These are phyloP conservation scores for Rhea pennata DNA, from an alignment of 2,113 vertebrate genomes.

Conservation along the genomic window DNA sequence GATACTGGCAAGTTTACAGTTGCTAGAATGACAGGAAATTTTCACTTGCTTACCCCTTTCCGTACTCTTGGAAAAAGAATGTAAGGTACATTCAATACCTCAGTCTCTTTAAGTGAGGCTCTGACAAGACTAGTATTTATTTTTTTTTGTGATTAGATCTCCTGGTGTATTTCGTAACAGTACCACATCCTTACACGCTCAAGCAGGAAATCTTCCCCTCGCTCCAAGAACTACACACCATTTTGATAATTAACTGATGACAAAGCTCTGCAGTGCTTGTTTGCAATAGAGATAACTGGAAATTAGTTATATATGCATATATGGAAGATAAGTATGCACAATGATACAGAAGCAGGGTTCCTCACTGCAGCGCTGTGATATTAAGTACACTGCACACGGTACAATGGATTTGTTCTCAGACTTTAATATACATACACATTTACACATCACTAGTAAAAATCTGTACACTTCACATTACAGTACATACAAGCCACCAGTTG, in stretches of 20 bases:
- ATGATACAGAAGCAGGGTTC: not conserved
- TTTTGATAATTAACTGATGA: not conserved
- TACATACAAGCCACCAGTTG: conserved; percentile 77
- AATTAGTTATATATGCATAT: not conserved
- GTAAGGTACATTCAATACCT: not conserved
- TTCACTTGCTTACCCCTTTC: not conserved
- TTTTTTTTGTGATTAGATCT: not conserved
- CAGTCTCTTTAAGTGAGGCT: not conserved
- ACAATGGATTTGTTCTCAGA: conserved; percentile 61
- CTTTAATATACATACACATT: conserved; percentile 81
- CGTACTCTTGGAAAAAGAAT: not conserved
- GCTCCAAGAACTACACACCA: not conserved
- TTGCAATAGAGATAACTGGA: not conserved
- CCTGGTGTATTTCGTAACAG: not conserved
- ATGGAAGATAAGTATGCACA: not conserved
- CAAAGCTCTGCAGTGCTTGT: not conserved
- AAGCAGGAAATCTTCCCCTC: not conserved
- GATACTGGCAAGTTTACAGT: not conserved
- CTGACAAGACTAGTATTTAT: not conserved
- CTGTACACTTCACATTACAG: conserved; percentile 84
- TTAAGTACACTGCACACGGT: conserved; percentile 7
- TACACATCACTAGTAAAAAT: conserved; percentile 77
- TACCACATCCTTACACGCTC: not conserved
- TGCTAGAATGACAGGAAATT: not conserved
- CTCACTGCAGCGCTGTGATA: not conserved